These are phyloP conservation scores for Cathartes aura DNA, from an alignment of 2,113 vertebrate genomes.

Conservation along the genomic window DNA sequence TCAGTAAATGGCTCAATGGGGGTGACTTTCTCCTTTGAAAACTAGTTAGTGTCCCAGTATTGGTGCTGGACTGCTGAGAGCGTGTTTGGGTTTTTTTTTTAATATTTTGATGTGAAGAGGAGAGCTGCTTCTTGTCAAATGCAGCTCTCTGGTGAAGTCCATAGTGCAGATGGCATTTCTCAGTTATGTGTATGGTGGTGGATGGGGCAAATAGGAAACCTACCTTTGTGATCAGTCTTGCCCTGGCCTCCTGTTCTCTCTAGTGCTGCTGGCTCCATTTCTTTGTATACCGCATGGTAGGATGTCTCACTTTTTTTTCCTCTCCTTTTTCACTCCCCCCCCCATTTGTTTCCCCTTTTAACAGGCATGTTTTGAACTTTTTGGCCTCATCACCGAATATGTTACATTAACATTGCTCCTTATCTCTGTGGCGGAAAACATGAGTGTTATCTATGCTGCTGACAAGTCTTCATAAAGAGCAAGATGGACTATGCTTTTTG, in stretches of 20 bases:
- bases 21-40: background rate
- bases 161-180: background rate
- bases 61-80: background rate
- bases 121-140: background rate
- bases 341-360: background rate
- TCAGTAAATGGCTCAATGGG: background rate
- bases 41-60: background rate
- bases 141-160: background rate
- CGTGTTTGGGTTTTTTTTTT: too few species aligned
- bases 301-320: background rate
- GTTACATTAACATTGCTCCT: background rate
- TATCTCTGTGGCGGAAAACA: background rate
- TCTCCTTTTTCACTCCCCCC: fast-evolving
- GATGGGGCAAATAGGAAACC: background rate
- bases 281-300: background rate
- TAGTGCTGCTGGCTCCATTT: background rate
- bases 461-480: background rate
- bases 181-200: background rate
- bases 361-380: background rate
- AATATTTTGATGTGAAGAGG: background rate
- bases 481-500: background rate
- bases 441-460: background rate
- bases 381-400: background rate
- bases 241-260: background rate
- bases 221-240: background rate